These are phyloP conservation scores for Ceratina calcarata DNA, from an alignment of 1,140 invertebrate species.

Conservation along the genomic window DNA sequence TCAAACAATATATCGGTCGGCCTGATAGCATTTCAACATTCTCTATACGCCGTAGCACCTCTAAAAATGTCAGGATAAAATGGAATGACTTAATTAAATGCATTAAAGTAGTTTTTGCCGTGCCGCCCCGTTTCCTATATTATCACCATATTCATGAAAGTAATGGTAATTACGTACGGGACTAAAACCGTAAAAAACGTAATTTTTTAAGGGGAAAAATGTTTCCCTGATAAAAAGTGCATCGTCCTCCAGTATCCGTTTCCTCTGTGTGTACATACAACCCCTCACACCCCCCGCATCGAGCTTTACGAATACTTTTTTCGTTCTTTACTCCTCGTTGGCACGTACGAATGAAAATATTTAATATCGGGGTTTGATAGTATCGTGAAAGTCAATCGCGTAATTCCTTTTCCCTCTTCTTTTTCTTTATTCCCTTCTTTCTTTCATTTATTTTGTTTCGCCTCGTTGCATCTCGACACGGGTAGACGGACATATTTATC, in stretches of 20 bases:
- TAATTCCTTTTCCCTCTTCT: neutral
- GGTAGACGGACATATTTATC: slow-evolving; percentile 8
- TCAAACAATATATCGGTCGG: slow-evolving; percentile 12
- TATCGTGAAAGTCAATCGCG: slow-evolving; percentile 9
- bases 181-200: slow-evolving; percentile 41
- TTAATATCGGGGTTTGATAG: slow-evolving; percentile 19
- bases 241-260: neutral
- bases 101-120: slow-evolving; percentile 50
- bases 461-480: slow-evolving; percentile 8
- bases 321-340: neutral
- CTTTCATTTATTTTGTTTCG: slow-evolving; percentile 14
- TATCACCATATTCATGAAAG: slow-evolving; percentile 51
- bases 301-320: neutral
- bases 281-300: neutral
- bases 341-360: slow-evolving; percentile 30
- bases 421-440: neutral
- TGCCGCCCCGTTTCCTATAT: slow-evolving; percentile 33
- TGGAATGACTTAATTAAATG: slow-evolving; percentile 46
- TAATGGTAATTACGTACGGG: slow-evolving; percentile 49
- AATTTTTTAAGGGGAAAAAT: slow-evolving; percentile 37
- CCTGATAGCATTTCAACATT: slow-evolving; percentile 35
- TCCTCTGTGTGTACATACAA: neutral
- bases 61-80: slow-evolving; percentile 42
- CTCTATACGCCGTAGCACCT: slow-evolving; percentile 16
- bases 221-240: slow-evolving; percentile 37